Evolutionary conservation across 2,113 vertebrate species (phyloP), one percentile per base, ranked within the genome.

Genomic region (Microtus montanus): DNA sequence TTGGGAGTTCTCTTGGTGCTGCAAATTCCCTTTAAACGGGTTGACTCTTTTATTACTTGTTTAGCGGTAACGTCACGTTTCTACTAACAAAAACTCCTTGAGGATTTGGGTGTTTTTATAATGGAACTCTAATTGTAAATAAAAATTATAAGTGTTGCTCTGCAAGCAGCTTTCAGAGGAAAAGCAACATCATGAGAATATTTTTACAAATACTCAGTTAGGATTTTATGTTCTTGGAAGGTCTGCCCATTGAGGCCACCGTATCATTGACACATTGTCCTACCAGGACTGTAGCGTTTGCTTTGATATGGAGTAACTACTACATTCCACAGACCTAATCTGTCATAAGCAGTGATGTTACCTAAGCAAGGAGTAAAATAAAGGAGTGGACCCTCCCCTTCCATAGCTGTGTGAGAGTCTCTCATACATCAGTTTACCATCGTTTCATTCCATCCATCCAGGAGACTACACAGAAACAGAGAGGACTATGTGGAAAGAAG

Each of bases 41-140:
- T 99, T 99, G 99, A 99, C 99, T 99, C 99, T 99, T 99, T 99
- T 99, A 99, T 99, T 99, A 99, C 99, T 99, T 99, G 99, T 99
- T 99, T 99, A 99, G 99, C 98, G 99, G 99, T 99, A 99, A 99
- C 99, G 99, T 99, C 99, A 99, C 99, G 98, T 99, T 99, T 99
- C 98, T 99, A 99, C 99, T 99, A 99, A 99, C 99, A 98, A 98
- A 99, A 98, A 98, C 98, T 98, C 98, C 98, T 98, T 98, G 98
- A 98, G 98, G 98, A 98, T 98, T 98, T 98, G 97, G 98, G 98
- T 98, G 98, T 97, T 98, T 97, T 96, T 68, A 97, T 98, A 98
- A 97, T 0, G 97, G 98, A 98, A 97, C 52, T 95, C 97, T 98
- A 98, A 98, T 98, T 98, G 98, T 98, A 97, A 98, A 91, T 97